phyloP scores from a whole-genome alignment of 1,140 invertebrate genomes.

The Solen grandis region DNA sequence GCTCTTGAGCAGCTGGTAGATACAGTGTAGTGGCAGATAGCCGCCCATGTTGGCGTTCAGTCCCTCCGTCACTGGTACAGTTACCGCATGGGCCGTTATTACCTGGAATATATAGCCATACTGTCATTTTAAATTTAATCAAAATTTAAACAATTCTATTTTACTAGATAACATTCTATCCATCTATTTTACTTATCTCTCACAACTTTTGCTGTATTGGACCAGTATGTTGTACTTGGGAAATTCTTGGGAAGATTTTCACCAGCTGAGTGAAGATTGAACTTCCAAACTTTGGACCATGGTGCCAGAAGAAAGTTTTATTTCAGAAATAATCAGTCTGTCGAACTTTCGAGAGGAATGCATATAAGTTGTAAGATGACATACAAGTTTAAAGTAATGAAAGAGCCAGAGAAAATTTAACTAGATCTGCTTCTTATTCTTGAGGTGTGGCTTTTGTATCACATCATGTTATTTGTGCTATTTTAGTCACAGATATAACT shows the following conservation, averaged over 20 bases:
- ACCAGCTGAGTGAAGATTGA: too few relatives aligned
- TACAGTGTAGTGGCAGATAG: constrained; percentile 98
- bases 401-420: too few relatives aligned
- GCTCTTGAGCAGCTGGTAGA: constrained; percentile 97
- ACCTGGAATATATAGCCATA: constrained; percentile 86
- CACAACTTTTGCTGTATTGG: too few relatives aligned
- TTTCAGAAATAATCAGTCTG: not conserved
- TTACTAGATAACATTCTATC: not conserved
- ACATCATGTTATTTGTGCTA: too few relatives aligned
- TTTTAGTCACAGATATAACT: too few relatives aligned
- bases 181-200: not conserved
- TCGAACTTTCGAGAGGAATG: not conserved
- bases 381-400: not conserved
- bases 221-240: too few relatives aligned
- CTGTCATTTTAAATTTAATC: not conserved
- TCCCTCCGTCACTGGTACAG: constrained; percentile 95
- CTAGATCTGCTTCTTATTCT: too few relatives aligned
- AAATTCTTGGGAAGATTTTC: too few relatives aligned
- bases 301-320: too few relatives aligned
- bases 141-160: not conserved
- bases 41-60: constrained; percentile 94
- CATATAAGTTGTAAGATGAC: not conserved
- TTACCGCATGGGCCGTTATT: constrained; percentile 96
- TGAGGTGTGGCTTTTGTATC: too few relatives aligned
- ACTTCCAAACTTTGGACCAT: too few relatives aligned